Base-by-base conservation (phyloP, 2,888 invertebrate species). In the Trissoscelio sp. region DNA sequence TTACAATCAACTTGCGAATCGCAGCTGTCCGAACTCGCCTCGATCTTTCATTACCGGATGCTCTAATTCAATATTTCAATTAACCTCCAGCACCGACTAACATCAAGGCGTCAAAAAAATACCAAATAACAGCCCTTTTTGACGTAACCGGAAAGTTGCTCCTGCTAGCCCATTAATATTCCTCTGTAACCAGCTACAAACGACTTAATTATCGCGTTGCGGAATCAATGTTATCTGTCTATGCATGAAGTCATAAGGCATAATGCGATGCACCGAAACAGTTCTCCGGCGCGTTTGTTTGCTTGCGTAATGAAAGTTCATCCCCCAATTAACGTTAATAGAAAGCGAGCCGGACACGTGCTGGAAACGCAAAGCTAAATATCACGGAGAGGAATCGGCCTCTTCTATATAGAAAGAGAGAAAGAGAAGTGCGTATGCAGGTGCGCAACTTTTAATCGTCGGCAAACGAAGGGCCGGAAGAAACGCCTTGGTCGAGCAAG, bases 281-380 rank as follows among this genome's bases (percentile, higher is more conserved):
- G 51, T 42, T 39, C 16, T 31, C 39, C 42, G 39, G 14, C 14
- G 46, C 48, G 69, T 57, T 70, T 53, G 73, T 73, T 64, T 46
- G 64, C 55, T 64, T 46, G 39, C 60, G 24, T 62, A 60, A 73
- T 64, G 55, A 55, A 64, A 74, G 73, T 57, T 66, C 57, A 74
- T 66, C 66, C 58, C 74, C 53, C 66, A 42, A 72, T 72, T 72
- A 74, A 74, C 55, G 31, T 37, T 22, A 53, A 60, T 34, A 31
- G 67, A 44, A 67, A 53, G 67, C 20, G 7, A 34, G 48, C 9
- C 16, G 31, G 22, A 46, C 57, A 58, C 69, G 69, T 57, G 57
- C 16, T 37, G 16, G 11, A 53, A 44, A 12, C 42, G 53, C 42
- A 18, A 18, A 14, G 3, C 24, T 24, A 51, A 66, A 51, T 20